Conservation (phyloP, 2,797 vertebrate species). For the Enteromius treurensis region DNA sequence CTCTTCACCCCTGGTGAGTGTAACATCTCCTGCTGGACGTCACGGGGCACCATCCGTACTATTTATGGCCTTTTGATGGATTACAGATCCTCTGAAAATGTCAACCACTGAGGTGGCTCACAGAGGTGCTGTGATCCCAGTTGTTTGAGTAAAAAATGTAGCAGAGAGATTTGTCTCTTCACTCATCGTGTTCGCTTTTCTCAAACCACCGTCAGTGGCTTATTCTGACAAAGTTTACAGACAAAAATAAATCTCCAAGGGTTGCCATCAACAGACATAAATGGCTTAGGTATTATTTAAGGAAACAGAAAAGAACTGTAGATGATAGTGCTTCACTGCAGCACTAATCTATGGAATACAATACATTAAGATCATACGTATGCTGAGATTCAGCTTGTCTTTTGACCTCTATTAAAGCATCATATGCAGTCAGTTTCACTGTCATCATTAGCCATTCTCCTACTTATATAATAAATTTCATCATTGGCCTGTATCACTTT, state of each 20-base stretch:
- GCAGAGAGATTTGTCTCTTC: constrained; percentile 16
- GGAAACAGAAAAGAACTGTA: not conserved
- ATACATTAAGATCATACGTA: not conserved
- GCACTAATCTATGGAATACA: not conserved
- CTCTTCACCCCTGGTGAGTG: constrained; percentile 39
- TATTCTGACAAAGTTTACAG: constrained; percentile 7
- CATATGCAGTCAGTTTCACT: not conserved
- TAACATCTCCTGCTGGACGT: constrained; percentile 51
- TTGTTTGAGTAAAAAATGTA: constrained; percentile 41
- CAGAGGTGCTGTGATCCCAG: constrained; percentile 21
- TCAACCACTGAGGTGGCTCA: constrained; percentile 33
- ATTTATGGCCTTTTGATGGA: constrained; percentile 57
- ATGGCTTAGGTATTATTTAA: constrained; percentile 2
- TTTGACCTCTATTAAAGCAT: not conserved
- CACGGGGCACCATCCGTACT: constrained; percentile 34
- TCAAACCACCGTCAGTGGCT: constrained; percentile 37
- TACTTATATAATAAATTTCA: too few species aligned
- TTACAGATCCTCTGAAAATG: constrained; percentile 54
- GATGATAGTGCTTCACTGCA: not conserved
- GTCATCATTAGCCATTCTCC: not conserved
- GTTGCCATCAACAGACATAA: constrained; percentile 5
- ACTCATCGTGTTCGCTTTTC: constrained; percentile 18
- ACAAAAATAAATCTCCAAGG: not conserved
- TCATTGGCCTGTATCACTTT: not conserved
- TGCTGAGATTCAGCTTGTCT: not conserved